Evolutionary conservation across 2,113 vertebrate species (phyloP), one percentile per base, ranked within the genome.

Genomic region (Daubentonia madagascariensis): DNA sequence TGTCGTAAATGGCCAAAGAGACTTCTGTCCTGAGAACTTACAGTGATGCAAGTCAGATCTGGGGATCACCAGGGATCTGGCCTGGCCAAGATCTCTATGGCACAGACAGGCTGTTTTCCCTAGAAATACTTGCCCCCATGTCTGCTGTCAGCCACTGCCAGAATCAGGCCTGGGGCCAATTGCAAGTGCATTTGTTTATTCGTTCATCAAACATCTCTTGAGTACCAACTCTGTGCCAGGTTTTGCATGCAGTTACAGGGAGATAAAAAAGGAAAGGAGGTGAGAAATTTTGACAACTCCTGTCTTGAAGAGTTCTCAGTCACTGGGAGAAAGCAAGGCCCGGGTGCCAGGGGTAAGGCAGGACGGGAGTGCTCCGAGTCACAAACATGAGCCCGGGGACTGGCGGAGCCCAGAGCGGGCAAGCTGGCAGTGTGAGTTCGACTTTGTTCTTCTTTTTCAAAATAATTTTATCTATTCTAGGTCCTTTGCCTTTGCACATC

Each of bases 151-250:
- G 8, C n/a, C 32, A 7, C 54, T 17, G 30, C 1, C 13, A 90
- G 85, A 50, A 32, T 54, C 70, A 28, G 54, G 43, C n/a, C 59
- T 45, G 5, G 5, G 16, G n/a, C 25, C 40, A 12, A 14, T 76
- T 61, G 63, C 50, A 57, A 22, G 11, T 32, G 10, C 8, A 32
- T 48, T 22, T 30, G 3, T 67, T 35, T n/a, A 18, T 81, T 79
- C 48, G 48, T n/a, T 52, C 70, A 25, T 32, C 78, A 59, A 16
- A n/a, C 65, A 0, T 0, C n/a, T 28, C 3, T 1, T 16, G 37
- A 30, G 17, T 67, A 11, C 78, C 0, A 0, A 1, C 35, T 50
- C 12, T 2, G 11, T 35, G 35, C 48, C 48, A 1, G 4, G 30
- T 6, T 20, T 43, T 20, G 40, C 61, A 54, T 67, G 3, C 16